Evolutionary conservation across 2,113 vertebrate genomes (phyloP).

Genomic region (Peucedramus taeniatus): DNA sequence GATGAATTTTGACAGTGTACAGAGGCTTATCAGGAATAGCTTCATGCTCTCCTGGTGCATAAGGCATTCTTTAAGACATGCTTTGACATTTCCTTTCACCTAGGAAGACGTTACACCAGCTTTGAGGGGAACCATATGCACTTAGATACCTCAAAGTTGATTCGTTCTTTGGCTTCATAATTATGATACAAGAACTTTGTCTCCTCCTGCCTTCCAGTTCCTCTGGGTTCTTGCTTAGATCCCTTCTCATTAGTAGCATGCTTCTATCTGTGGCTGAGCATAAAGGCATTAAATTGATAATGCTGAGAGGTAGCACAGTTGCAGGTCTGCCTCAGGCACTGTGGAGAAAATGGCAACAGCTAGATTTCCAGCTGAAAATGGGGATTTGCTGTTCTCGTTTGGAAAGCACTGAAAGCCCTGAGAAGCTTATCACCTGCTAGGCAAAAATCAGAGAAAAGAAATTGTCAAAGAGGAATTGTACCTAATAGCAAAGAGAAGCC

Average conservation of each 20-base stretch:
- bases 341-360: constrained; percentile 1
- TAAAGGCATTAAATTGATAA: not conserved
- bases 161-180: constrained; percentile 15
- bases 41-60: constrained; percentile 2
- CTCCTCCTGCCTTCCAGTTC: not conserved
- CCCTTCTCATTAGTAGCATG: constrained; percentile 3
- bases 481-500: not conserved
- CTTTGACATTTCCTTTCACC: not conserved
- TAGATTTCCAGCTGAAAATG: constrained; percentile 2
- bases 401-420: not conserved
- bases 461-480: not conserved
- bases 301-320: not conserved
- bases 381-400: not conserved
- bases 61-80: not conserved
- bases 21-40: constrained; percentile 38
- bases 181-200: not conserved
- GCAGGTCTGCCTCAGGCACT: not conserved
- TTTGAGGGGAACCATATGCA: constrained; percentile 20
- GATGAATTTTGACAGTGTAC: constrained; percentile 8
- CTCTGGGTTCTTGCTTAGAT: constrained; percentile 14
- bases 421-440: not conserved
- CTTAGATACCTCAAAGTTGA: constrained; percentile 29
- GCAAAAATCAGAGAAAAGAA: not conserved
- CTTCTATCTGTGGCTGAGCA: constrained; percentile 14
- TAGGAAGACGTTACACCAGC: not conserved